Evolutionary conservation across 2,888 invertebrate species (phyloP).

Genomic region (Pyrochroa serraticornis): DNA sequence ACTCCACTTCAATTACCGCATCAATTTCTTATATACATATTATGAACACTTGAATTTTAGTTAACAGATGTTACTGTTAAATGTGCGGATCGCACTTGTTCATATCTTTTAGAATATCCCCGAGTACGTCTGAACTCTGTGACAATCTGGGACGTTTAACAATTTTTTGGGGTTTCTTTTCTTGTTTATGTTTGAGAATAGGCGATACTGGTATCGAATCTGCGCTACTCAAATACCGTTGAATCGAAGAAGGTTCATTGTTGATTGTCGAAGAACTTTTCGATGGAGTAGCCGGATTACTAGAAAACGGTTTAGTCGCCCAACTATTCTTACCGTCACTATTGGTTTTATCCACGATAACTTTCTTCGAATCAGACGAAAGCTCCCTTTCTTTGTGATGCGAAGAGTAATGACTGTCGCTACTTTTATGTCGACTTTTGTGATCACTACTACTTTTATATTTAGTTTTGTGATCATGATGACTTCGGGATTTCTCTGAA

Average conservation of each 20-base stretch:
- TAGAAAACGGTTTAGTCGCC: slow-evolving; percentile 6
- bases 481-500: slow-evolving; percentile 30
- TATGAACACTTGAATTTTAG: slow-evolving; percentile 13
- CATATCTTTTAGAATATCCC: slow-evolving; percentile 57
- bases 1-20: background rate
- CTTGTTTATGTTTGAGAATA: slow-evolving; percentile 39
- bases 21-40: background rate
- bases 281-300: slow-evolving; percentile 8
- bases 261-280: slow-evolving; percentile 4
- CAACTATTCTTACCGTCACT: slow-evolving; percentile 14
- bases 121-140: slow-evolving; percentile 53
- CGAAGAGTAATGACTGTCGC: slow-evolving; percentile 34
- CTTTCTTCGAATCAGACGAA: slow-evolving; percentile 14
- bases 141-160: slow-evolving; percentile 46
- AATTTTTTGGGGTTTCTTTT: slow-evolving; percentile 42
- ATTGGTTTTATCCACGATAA: background rate
- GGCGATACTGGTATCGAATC: background rate
- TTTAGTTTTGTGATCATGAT: slow-evolving; percentile 23
- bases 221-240: slow-evolving; percentile 12
- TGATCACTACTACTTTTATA: slow-evolving; percentile 27
- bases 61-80: slow-evolving; percentile 43
- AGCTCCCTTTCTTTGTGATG: slow-evolving; percentile 35
- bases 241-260: slow-evolving; percentile 16
- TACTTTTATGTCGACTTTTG: slow-evolving; percentile 37
- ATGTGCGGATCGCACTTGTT: slow-evolving; percentile 52